Conservation (phyloP, 2,888 invertebrate species). For the Chouioia cunea region DNA sequence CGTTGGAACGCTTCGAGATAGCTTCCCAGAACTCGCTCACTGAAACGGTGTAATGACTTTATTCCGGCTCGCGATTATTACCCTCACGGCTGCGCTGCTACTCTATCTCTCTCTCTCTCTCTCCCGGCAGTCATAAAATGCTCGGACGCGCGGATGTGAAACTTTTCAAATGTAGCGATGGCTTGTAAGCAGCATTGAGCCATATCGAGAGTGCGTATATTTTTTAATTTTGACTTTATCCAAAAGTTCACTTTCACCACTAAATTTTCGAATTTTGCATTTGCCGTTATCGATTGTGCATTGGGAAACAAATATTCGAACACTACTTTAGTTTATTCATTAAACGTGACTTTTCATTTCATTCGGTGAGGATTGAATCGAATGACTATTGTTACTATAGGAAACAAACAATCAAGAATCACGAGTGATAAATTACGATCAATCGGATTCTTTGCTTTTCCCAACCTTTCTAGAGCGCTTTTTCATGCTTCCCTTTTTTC, state of each 20-base stretch:
- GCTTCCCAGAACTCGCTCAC: conserved; percentile 27
- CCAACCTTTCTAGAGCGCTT: not conserved
- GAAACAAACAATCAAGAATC: too few species aligned
- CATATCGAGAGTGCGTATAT: not conserved
- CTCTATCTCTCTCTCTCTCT: not conserved
- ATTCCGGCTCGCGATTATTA: conserved; percentile 34
- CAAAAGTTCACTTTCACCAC: conserved; percentile 9
- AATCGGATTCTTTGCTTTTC: too few species aligned
- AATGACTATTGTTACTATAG: too few species aligned
- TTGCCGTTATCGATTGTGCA: conserved; percentile 13
- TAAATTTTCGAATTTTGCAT: too few species aligned
- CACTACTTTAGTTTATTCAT: too few species aligned
- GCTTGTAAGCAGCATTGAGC: conserved; percentile 24
- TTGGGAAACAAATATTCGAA: too few species aligned
- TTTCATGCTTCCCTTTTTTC: conserved; percentile 26
- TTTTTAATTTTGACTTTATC: not conserved
- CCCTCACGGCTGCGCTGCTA: conserved; percentile 8
- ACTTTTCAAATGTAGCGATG: conserved; percentile 21
- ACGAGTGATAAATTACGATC: too few species aligned
- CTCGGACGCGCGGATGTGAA: conserved; percentile 4
- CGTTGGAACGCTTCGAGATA: not conserved
- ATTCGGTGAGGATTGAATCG: too few species aligned
- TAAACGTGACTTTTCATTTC: too few species aligned
- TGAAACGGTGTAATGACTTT: conserved; percentile 32
- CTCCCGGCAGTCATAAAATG: conserved; percentile 17